Evolutionary conservation across 2,113 vertebrate genomes (phyloP).

Genomic region (Ia io): DNA sequence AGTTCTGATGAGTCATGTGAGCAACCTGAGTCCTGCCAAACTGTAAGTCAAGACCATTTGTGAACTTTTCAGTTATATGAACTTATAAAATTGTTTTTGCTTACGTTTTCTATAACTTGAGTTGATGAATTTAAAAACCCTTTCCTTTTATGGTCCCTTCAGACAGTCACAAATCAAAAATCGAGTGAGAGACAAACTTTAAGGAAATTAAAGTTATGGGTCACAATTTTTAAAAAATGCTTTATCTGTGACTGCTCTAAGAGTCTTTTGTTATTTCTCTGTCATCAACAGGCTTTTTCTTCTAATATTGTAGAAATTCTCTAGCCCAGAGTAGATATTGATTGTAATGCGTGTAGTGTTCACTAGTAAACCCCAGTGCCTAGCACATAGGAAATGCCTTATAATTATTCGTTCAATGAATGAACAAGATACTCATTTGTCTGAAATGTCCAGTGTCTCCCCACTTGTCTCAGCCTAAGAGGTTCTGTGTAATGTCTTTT

Average conservation of each 20-base stretch:
- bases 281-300: not conserved
- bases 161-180: not conserved
- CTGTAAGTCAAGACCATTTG: not conserved
- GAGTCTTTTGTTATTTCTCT: not conserved
- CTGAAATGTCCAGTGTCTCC: not conserved
- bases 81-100: not conserved
- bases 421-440: not conserved
- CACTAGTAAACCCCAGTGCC: not conserved
- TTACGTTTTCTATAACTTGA: not conserved
- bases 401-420: not conserved
- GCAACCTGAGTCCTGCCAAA: not conserved
- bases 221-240: not conserved
- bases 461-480: not conserved
- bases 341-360: not conserved
- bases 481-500: not conserved
- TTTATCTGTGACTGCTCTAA: not conserved
- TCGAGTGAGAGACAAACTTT: not conserved
- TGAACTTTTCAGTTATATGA: not conserved
- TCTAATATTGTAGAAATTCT: not conserved
- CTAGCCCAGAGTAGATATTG: not conserved
- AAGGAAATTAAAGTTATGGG: not conserved
- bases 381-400: not conserved
- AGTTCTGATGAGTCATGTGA: not conserved
- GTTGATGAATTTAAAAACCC: not conserved
- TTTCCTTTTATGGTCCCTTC: not conserved